These are phyloP conservation scores for Hipparchia semele DNA, from an alignment of 2,888 invertebrate species.

Conservation along the genomic window DNA sequence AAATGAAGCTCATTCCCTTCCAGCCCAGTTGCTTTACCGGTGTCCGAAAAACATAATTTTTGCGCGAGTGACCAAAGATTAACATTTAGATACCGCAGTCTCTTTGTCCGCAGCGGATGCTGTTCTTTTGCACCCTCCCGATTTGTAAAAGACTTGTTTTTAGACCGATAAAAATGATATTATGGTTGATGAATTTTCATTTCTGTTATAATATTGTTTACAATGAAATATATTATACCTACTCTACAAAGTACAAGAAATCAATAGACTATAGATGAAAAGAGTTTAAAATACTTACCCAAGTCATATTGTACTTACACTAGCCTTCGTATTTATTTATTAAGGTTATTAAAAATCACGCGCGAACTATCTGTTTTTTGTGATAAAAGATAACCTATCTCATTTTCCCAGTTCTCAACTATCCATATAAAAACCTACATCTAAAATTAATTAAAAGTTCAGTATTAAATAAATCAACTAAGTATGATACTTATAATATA, in stretches of 20 bases:
- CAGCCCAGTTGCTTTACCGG: slow-evolving; percentile 61
- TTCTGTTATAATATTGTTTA: background rate
- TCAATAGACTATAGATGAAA: background rate
- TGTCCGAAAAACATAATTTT: slow-evolving; percentile 83
- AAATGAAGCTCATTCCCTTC: slow-evolving; percentile 70
- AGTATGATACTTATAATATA: too few species aligned
- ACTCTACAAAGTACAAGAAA: background rate
- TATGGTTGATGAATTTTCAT: background rate
- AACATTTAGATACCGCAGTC: slow-evolving; percentile 78
- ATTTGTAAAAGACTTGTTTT: slow-evolving; percentile 42
- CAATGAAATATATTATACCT: background rate
- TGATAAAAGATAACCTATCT: too few species aligned
- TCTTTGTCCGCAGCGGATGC: slow-evolving; percentile 69
- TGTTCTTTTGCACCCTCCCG: slow-evolving; percentile 56
- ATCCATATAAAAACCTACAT: too few species aligned
- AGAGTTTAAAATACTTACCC: too few species aligned
- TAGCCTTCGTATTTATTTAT: too few species aligned
- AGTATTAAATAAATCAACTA: too few species aligned
- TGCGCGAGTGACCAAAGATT: slow-evolving; percentile 81
- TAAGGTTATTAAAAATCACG: too few species aligned
- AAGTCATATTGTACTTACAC: too few species aligned
- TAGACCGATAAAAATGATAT: slow-evolving; percentile 33
- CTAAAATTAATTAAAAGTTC: too few species aligned
- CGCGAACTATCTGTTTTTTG: too few species aligned
- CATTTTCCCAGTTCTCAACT: too few species aligned